Base-by-base conservation (phyloP, 2,113 vertebrate genomes). In the Cynoglossus semilaevis region DNA sequence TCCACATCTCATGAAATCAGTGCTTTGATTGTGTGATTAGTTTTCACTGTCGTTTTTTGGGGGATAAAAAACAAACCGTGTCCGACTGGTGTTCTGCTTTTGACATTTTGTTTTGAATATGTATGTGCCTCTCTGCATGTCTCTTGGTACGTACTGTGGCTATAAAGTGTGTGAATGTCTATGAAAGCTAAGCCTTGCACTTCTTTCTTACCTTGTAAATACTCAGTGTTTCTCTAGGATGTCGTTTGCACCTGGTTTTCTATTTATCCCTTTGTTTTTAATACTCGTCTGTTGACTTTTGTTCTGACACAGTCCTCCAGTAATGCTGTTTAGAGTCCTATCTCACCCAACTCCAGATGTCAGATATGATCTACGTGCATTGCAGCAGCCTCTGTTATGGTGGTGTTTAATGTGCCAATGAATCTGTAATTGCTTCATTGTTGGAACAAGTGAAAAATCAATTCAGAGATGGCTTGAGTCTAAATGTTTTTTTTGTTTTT, bases 41-140 rank as follows among this genome's bases (percentile, higher is more conserved):
- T 82, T 77, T 76, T 70, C 38, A 14, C 56, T 51, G 69, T 77
- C 36, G 35, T 34, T 18, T 67, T 43, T 29, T 29, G 71, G 51
- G 63, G 51, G 63, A 79, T 74, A 75, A 61, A 55, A 69, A 69
- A 58, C 19, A 70, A 55, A 58, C 52, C 13, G 51, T 44, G 58
- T 78, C 72, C 57, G 62, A 76, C 67, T 72, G 60, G 15, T 80
- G 60, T 71, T 81, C 55, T 68, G 63, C 74, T 86, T 85, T 85
- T 70, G 65, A 55, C 73, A 45, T 58, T 64, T 60, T 43, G 15
- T 63, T 80, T 82, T 59, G 63, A 70, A 76, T 76, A 62, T 86
- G 76, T 84, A 60, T 77, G 84, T 88, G 82, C 77, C 67, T 87
- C 83, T 72, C 72, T 51, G 86, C 86, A 88, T 91, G 82, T 88